A percentile compares a stretch with the other conserved stretches of the same genome.
These are phyloP conservation scores for Rhingia campestris DNA, from an alignment of 2,888 invertebrate species.

Conservation along the genomic window DNA sequence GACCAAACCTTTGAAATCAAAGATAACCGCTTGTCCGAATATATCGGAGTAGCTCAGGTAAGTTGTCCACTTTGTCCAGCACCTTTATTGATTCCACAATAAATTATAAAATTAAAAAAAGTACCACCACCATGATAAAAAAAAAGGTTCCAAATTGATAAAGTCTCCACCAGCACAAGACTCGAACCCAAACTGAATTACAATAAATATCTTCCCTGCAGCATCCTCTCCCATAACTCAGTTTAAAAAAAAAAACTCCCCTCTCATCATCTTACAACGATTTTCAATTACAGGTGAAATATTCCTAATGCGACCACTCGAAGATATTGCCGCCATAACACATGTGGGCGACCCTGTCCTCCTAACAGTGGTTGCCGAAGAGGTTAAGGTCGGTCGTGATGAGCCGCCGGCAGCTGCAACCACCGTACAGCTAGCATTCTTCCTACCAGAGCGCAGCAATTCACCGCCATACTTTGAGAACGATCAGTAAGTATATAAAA, in stretches of 20 bases:
- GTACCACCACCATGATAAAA: not conserved
- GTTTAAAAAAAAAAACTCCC: not conserved
- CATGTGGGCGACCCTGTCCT: conserved; percentile 93
- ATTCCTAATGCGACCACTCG: conserved; percentile 87
- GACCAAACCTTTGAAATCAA: too few species aligned
- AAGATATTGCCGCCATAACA: conserved; percentile 91
- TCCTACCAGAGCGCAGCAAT: conserved; percentile 90
- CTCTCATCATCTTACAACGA: conserved; percentile 3
- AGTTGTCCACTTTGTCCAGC: too few species aligned
- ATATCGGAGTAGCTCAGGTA: too few species aligned
- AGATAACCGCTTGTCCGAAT: too few species aligned
- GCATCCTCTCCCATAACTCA: not conserved
- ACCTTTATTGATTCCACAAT: too few species aligned
- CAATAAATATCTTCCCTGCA: too few species aligned
- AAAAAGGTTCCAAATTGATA: too few species aligned
- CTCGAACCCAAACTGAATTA: not conserved
- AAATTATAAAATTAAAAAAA: too few species aligned
- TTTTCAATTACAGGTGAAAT: conserved; percentile 86
- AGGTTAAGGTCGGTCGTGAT: conserved; percentile 88
- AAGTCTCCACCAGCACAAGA: not conserved
- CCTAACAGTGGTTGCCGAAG: conserved; percentile 93
- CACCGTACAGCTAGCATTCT: conserved; percentile 91
- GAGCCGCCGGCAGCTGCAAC: conserved; percentile 91
- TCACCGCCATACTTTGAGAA: conserved; percentile 91
- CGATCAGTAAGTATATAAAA: conserved; percentile 86